These are phyloP conservation scores for Pica pica DNA, from an alignment of 2,113 vertebrate species.

Conservation along the genomic window DNA sequence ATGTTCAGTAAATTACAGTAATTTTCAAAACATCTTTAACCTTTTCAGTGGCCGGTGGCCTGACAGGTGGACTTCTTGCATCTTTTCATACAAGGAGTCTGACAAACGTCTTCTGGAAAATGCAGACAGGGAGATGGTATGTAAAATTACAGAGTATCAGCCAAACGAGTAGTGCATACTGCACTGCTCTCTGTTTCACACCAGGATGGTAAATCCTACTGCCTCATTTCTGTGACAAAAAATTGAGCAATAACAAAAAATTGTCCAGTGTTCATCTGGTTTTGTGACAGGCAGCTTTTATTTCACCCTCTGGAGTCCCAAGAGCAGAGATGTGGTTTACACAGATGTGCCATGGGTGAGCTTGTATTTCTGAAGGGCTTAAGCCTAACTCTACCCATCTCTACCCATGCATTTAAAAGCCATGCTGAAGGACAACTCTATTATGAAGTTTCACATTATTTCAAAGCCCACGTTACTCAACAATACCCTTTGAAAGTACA, in stretches of 20 bases:
- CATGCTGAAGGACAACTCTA: not conserved
- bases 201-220: not conserved
- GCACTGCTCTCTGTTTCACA: not conserved
- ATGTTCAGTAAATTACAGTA: not conserved
- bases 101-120: not conserved
- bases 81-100: not conserved
- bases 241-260: not conserved
- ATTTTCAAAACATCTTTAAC: not conserved
- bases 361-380: not conserved
- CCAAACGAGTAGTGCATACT: rapidly evolving
- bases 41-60: not conserved
- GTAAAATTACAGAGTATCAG: not conserved
- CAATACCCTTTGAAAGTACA: not conserved
- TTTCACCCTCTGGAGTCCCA: not conserved
- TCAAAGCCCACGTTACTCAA: not conserved
- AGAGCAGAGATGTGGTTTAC: not conserved
- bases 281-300: not conserved
- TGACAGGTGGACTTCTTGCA: not conserved
- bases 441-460: not conserved
- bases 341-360: not conserved
- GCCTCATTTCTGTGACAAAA: not conserved
- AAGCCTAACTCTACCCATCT: not conserved
- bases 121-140: not conserved
- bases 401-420: not conserved
- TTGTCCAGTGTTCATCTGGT: not conserved